phyloP scores from a whole-genome alignment of 1,140 invertebrate genomes.

The Drosophila takahashii region DNA sequence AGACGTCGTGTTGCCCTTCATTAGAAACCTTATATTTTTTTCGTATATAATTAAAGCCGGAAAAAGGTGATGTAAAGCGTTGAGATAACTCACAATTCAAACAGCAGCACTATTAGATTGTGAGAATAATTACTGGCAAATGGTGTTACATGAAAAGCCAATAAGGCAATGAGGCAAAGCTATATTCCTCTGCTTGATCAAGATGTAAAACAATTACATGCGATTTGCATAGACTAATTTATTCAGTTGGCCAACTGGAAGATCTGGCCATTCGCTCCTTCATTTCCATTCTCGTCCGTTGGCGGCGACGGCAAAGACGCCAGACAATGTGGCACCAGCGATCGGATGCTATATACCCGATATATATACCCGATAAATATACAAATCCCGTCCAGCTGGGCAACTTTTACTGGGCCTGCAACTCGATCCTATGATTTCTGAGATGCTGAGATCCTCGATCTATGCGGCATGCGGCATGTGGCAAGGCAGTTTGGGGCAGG shows the following conservation, averaged over 20 bases:
- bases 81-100: not conserved
- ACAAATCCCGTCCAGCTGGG: constrained; percentile 10
- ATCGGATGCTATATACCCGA: constrained; percentile 4
- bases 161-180: not conserved
- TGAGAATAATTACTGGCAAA: not conserved
- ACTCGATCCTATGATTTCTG: constrained; percentile 4
- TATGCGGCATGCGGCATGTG: constrained; percentile 20
- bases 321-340: constrained; percentile 62
- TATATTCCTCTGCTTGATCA: constrained; percentile 4
- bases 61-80: constrained; percentile 1
- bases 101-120: not conserved
- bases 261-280: not conserved
- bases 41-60: not conserved
- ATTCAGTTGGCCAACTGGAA: not conserved
- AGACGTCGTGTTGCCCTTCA: no score
- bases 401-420: constrained; percentile 46
- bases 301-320: not conserved
- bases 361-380: constrained; percentile 15
- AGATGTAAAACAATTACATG: constrained; percentile 16
- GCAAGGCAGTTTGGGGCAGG: constrained; percentile 39
- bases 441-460: not conserved
- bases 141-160: constrained; percentile 3
- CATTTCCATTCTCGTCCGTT: constrained; percentile 9
- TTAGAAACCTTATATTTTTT: not conserved
- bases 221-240: constrained; percentile 12